phyloP scores from a whole-genome alignment of 1,140 invertebrate species.

The Globodera rostochiensis region DNA sequence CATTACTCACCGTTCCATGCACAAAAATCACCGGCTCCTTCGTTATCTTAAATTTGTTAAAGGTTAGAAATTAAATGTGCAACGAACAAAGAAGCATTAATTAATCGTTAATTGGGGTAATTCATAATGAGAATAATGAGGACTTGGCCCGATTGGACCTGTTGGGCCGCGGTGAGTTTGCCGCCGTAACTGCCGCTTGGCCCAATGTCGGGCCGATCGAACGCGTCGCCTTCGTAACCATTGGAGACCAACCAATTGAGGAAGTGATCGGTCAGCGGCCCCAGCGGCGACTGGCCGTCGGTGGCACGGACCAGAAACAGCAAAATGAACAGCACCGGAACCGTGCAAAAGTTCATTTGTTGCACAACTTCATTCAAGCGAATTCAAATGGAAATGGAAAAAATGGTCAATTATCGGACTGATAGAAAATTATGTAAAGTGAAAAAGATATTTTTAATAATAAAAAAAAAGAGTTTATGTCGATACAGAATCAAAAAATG shows the following conservation, averaged over 20 bases:
- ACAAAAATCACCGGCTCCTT: conserved; percentile 64
- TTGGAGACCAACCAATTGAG: conserved; percentile 64
- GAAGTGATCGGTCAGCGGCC: conserved; percentile 58
- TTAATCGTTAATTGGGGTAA: too few relatives aligned
- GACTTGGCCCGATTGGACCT: conserved; percentile 20
- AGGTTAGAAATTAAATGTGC: too few relatives aligned
- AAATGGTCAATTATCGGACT: not conserved
- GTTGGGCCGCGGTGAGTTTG: conserved; percentile 43
- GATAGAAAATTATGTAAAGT: not conserved
- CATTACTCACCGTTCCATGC: conserved; percentile 41
- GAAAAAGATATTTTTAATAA: not conserved
- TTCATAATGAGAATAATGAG: too few relatives aligned
- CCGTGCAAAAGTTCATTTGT: not conserved
- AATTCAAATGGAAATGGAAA: not conserved
- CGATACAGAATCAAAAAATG: too few relatives aligned
- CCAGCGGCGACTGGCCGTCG: not conserved
- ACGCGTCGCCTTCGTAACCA: conserved; percentile 60
- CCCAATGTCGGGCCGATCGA: conserved; percentile 63
- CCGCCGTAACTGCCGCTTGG: conserved; percentile 64
- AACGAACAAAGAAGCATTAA: too few relatives aligned
- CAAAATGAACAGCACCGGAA: not conserved
- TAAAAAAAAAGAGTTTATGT: too few relatives aligned
- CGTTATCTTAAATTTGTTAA: conserved; percentile 33
- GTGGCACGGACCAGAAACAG: not conserved
- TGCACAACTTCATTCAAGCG: not conserved